Evolutionary conservation across 2,888 invertebrate species (phyloP).

Genomic region (Laspeyria flexula): DNA sequence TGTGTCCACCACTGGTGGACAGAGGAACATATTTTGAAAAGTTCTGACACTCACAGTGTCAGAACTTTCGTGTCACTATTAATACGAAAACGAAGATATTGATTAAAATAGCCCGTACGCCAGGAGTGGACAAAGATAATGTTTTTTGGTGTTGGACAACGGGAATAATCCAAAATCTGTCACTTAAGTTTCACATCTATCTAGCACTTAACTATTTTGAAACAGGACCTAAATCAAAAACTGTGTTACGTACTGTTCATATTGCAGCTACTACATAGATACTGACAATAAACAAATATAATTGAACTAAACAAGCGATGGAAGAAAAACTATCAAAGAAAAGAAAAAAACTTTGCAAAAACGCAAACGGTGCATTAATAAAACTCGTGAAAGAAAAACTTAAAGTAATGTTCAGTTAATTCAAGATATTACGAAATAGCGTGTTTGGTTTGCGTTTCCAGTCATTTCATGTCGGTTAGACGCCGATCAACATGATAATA

Average conservation of each 20-base stretch:
- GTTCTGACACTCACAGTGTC: no score
- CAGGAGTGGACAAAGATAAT: no score
- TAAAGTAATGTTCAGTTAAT: slow-evolving; percentile 27
- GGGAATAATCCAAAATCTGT: no score
- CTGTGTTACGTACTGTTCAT: slow-evolving; percentile 9
- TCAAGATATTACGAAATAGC: slow-evolving; percentile 33
- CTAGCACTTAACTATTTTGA: no score
- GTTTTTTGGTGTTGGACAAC: no score
- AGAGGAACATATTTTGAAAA: no score
- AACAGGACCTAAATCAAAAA: no score
- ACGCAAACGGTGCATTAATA: slow-evolving; percentile 32
- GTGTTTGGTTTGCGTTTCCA: slow-evolving; percentile 22
- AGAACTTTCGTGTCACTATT: no score
- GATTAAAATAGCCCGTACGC: no score
- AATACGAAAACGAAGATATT: no score
- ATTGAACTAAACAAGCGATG: neutral
- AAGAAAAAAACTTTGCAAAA: slow-evolving; percentile 12
- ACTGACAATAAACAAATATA: neutral
- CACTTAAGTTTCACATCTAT: no score
- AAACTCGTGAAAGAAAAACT: slow-evolving; percentile 24
- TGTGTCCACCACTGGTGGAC: no score
- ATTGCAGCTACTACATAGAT: slow-evolving; percentile 10
- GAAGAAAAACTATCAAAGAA: neutral
- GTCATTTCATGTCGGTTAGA: slow-evolving; percentile 12
- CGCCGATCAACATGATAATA: slow-evolving; percentile 11